Conservation (phyloP, 2,888 invertebrate genomes). For the Torymus aiolomorphi region DNA sequence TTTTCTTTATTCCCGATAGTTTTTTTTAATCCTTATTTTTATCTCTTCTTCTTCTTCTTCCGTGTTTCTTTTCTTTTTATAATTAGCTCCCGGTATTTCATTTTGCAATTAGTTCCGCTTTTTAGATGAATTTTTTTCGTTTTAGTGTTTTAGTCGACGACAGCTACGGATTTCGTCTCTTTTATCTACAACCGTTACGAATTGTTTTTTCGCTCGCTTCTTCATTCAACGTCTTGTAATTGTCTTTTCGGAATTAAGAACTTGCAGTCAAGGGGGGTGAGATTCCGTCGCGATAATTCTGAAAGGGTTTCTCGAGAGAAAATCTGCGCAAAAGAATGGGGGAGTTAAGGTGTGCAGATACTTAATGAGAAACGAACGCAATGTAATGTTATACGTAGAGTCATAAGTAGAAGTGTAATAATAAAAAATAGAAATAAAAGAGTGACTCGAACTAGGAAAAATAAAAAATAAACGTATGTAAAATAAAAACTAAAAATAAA, state of each 20-base stretch:
- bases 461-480: background rate
- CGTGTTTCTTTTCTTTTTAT: background rate
- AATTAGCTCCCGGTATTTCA: conserved; percentile 1
- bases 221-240: conserved; percentile 17
- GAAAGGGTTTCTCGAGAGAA: conserved; percentile 19
- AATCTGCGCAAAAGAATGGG: conserved; percentile 24
- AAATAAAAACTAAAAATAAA: conserved; percentile 17
- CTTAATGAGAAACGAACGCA: background rate
- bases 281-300: conserved; percentile 30
- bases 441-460: background rate
- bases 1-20: conserved; percentile 57
- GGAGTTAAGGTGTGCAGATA: too few relatives aligned
- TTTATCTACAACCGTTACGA: conserved; percentile 32
- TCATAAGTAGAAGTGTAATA: background rate
- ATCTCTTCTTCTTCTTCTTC: conserved; percentile 54
- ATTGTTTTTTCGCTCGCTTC: conserved; percentile 21
- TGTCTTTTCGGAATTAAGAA: conserved; percentile 62
- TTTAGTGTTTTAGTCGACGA: background rate
- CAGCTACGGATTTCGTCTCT: conserved; percentile 10
- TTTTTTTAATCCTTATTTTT: conserved; percentile 56
- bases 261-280: conserved; percentile 74
- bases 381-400: too few relatives aligned
- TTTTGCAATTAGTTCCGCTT: background rate
- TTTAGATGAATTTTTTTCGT: conserved; percentile 26
- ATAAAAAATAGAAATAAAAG: background rate